A percentile compares a stretch with the other conserved stretches of the same genome.
Evolutionary conservation across 2,797 vertebrate species (phyloP).

Genomic region (Aulostomus chinensis): DNA sequence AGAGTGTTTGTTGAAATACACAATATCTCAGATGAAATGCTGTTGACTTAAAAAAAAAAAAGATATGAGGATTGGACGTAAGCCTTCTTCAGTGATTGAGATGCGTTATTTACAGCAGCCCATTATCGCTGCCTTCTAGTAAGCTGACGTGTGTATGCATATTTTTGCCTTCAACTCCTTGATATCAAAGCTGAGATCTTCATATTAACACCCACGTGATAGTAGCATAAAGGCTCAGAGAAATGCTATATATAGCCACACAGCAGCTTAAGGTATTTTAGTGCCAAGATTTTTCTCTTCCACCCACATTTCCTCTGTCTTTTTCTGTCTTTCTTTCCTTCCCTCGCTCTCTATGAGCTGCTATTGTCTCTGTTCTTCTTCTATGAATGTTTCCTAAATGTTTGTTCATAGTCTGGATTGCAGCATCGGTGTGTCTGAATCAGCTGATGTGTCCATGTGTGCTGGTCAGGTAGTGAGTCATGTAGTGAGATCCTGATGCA

Average conservation of each 20-base stretch:
- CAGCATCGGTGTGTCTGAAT: conserved; percentile 15
- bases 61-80: conserved; percentile 4
- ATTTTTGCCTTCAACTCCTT: conserved; percentile 27
- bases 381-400: conserved; percentile 22
- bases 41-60: conserved; percentile 14
- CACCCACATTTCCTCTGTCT: conserved; percentile 46
- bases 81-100: conserved; percentile 5
- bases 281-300: conserved; percentile 50
- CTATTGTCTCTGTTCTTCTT: conserved; percentile 36
- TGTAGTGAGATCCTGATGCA: conserved; percentile 42
- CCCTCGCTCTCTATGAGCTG: conserved; percentile 30
- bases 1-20: conserved; percentile 7
- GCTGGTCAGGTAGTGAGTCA: conserved; percentile 52
- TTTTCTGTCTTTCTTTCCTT: conserved; percentile 33
- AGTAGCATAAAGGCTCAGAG: conserved; percentile 45
- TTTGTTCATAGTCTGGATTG: conserved; percentile 35
- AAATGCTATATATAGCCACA: conserved; percentile 60
- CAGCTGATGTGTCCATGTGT: conserved; percentile 8
- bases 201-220: conserved; percentile 69
- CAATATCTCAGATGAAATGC: conserved; percentile 13
- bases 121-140: conserved; percentile 17
- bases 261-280: conserved; percentile 67
- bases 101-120: conserved; percentile 28
- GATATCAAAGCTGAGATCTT: conserved; percentile 70
- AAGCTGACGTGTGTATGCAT: conserved; percentile 19